Conservation (phyloP, 2,113 vertebrate species). For the Rostratula benghalensis region DNA sequence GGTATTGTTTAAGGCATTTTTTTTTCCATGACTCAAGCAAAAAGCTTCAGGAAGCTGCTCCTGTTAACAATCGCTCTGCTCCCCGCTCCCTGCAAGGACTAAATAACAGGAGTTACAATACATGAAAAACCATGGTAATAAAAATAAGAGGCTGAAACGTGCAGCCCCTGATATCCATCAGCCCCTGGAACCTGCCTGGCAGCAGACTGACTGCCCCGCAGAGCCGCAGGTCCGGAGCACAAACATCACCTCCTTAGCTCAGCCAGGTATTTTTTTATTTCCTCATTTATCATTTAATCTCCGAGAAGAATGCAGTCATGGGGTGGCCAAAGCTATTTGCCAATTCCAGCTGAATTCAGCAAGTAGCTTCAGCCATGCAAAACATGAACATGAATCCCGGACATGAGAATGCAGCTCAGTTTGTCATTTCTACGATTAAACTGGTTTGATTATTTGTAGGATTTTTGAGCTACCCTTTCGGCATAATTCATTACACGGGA, state of each 20-base stretch:
- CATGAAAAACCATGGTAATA: neutral
- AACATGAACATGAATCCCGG: neutral
- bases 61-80: neutral
- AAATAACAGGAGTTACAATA: neutral
- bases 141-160: neutral
- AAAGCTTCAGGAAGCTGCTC: neutral
- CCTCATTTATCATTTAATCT: neutral
- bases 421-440: neutral
- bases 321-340: neutral
- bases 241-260: neutral
- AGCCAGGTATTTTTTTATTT: neutral
- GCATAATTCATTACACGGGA: neutral
- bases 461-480: neutral
- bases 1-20: neutral
- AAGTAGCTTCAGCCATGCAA: neutral
- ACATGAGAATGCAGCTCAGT: neutral
- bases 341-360: neutral
- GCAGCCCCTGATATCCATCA: neutral
- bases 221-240: neutral
- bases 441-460: neutral
- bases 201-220: neutral
- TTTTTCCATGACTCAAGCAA: neutral
- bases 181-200: neutral
- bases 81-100: neutral
- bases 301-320: neutral